Base-by-base conservation (phyloP, 2,797 vertebrate species). In the Vultur gryphus region DNA sequence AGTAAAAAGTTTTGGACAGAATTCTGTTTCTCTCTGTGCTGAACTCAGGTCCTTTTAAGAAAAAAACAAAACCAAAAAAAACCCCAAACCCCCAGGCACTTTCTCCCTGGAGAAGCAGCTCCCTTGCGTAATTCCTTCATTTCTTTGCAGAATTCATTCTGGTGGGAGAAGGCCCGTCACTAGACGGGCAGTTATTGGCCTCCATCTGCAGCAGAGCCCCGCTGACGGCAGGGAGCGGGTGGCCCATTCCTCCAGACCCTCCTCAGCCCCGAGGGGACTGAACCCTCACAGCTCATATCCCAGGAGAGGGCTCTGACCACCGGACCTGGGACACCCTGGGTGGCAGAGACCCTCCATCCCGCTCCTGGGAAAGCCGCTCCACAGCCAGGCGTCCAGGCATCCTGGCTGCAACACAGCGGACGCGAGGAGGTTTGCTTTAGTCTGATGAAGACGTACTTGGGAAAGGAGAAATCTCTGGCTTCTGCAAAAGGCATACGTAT, bases 211-310 rank as follows among this genome's bases (percentile, higher is more conserved):
- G 54, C 35, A 64, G 18, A 35, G 13, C 33, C 46, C 35, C 0
- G 0, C 29, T 15, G 57, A 23, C 2, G 8, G 46, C 52, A 43
- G 51, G 3, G 18, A 48, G n/a, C 1, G 0, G 2, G 25, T 28
- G n/a, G 23, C 51, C 19, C 11, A 8, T 20, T 84, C 29, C 16
- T 72, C 33, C 58, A 62, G 71, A 20, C 18, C 43, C 18, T 69
- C 37, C 39, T 46, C 51, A 48, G 29, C 41, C 43, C 55, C 3
- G 1, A 7, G 10, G 33, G 14, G 11, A 55, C 33, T 20, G 21
- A 77, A 28, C 13, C 28, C 51, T 13, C 26, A 25, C 0, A 2
- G 44, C 17, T 64, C 21, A 3, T 23, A 31, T 15, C 46, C 15
- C 35, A 16, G 62, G 39, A 84, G 39, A 44, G 28, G 28, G 35